A percentile compares a stretch with the other conserved stretches of the same genome.
Conservation (phyloP, 2,888 invertebrate genomes). For the Flabesymbios commensalis region DNA sequence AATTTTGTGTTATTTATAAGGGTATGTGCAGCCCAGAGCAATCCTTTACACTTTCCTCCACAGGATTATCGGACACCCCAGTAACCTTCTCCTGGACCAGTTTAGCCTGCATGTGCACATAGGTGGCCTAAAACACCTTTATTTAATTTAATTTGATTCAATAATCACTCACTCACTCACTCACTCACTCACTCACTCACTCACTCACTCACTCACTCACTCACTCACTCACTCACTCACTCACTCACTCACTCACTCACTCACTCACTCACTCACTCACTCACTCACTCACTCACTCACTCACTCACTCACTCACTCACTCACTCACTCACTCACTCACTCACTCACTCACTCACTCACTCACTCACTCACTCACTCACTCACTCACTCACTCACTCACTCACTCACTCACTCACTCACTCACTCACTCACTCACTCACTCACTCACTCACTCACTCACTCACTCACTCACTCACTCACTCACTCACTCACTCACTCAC, state of each 20-base stretch:
- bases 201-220: conserved; percentile 1
- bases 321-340: background rate
- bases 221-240: conserved; percentile 8
- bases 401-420: background rate
- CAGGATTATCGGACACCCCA: too few relatives aligned
- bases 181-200: conserved; percentile 5
- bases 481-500: too few relatives aligned
- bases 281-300: background rate
- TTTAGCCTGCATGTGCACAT: too few relatives aligned
- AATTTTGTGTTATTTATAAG: too few relatives aligned
- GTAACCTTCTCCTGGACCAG: too few relatives aligned
- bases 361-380: background rate
- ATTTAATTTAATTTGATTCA: background rate
- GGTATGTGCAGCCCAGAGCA: too few relatives aligned
- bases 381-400: background rate
- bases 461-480: too few relatives aligned
- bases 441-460: too few relatives aligned
- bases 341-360: background rate
- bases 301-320: background rate
- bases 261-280: conserved; percentile 4
- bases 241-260: conserved; percentile 35
- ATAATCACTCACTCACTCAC: conserved; percentile 1
- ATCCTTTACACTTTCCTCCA: too few relatives aligned
- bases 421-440: too few relatives aligned
- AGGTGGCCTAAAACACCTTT: too few relatives aligned